phyloP scores from a whole-genome alignment of 2,888 invertebrate genomes.

The Empis stercorea region DNA sequence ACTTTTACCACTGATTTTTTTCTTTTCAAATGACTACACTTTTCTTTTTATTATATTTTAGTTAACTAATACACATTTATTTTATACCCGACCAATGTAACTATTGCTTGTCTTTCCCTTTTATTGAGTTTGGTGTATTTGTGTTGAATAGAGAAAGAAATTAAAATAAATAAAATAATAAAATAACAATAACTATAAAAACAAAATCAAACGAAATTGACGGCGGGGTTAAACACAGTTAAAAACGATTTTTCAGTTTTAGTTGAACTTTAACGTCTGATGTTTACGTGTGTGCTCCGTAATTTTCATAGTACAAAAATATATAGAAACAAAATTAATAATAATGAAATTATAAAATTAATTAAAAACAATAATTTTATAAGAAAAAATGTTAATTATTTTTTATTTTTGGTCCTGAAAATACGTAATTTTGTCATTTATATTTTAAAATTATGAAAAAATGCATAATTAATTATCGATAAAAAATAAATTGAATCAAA shows the following conservation, averaged over 20 bases:
- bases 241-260: not conserved
- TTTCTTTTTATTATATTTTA: too few species aligned
- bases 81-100: too few species aligned
- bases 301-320: not conserved
- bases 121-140: too few species aligned
- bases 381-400: too few species aligned
- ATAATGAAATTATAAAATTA: not conserved
- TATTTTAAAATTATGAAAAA: not conserved
- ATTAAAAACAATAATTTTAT: slow-evolving; percentile 2
- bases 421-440: not conserved
- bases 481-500: not conserved
- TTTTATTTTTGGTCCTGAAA: not conserved
- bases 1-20: too few species aligned
- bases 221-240: not conserved
- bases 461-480: not conserved
- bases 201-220: not conserved
- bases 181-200: too few species aligned
- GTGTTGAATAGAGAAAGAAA: too few species aligned
- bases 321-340: not conserved
- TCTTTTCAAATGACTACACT: too few species aligned
- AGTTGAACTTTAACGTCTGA: slow-evolving; percentile 16
- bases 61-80: too few species aligned
- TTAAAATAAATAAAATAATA: too few species aligned
- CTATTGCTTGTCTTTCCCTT: too few species aligned
- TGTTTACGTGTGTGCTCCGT: slow-evolving; percentile 22